Conservation (phyloP, 1,140 invertebrate genomes). For the Helicoverpa zea region DNA sequence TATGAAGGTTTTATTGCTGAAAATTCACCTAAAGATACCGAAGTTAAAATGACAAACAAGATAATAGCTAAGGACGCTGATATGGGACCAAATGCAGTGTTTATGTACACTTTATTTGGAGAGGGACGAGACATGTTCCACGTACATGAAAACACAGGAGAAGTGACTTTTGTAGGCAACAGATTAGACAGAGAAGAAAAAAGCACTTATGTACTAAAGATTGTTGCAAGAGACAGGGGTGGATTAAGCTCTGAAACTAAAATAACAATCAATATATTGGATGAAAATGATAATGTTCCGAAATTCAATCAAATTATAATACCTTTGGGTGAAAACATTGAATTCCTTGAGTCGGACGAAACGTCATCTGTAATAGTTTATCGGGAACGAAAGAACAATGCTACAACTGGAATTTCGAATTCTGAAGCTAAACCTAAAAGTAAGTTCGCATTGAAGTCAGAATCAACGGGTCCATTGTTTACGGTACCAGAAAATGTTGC, state of each 20-base stretch:
- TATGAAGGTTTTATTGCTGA: conserved; percentile 94
- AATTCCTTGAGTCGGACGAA: conserved; percentile 88
- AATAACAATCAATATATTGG: conserved; percentile 90
- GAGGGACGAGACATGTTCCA: conserved; percentile 92
- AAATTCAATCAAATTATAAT: conserved; percentile 90
- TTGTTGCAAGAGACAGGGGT: conserved; percentile 92
- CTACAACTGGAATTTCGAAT: conserved; percentile 69
- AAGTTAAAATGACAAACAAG: conserved; percentile 90
- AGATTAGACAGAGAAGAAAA: conserved; percentile 92
- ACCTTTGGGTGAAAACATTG: conserved; percentile 89
- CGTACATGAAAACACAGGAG: conserved; percentile 91
- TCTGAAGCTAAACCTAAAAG: conserved; percentile 83
- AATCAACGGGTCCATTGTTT: conserved; percentile 87
- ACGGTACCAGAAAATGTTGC: conserved; percentile 92
- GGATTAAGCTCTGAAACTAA: conserved; percentile 91
- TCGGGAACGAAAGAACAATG: conserved; percentile 77
- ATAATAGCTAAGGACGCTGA: conserved; percentile 93
- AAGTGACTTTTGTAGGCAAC: conserved; percentile 88
- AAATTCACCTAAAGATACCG: conserved; percentile 91
- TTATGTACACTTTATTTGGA: conserved; percentile 91
- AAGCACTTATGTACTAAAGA: conserved; percentile 89
- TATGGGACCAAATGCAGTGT: conserved; percentile 92
- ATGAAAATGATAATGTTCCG: conserved; percentile 95
- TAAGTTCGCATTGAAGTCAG: conserved; percentile 83
- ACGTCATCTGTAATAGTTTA: conserved; percentile 81